Percentiles rank a stretch among this genome's conserved stretches.
These are phyloP conservation scores for Unio delphinus DNA, from an alignment of 2,888 invertebrate genomes.

Conservation along the genomic window DNA sequence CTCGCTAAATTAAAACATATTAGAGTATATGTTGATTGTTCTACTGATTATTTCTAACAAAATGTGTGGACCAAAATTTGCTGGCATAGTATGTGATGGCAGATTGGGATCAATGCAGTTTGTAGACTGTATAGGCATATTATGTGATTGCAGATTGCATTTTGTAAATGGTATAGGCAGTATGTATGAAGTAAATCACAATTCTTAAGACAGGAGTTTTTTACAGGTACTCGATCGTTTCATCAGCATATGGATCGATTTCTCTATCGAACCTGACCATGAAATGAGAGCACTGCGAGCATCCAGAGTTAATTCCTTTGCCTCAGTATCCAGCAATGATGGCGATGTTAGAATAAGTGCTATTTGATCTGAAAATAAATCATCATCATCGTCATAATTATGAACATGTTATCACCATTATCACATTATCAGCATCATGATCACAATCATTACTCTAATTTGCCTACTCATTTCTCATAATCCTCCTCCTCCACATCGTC, in stretches of 20 bases:
- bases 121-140: too few relatives aligned
- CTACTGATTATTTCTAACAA: too few relatives aligned
- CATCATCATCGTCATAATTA: too few relatives aligned
- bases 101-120: too few relatives aligned
- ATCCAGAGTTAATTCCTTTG: slow-evolving; percentile 6
- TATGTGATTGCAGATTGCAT: too few relatives aligned
- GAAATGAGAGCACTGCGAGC: slow-evolving; percentile 9
- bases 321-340: neutral
- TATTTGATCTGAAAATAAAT: slow-evolving; percentile 13
- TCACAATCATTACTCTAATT: neutral
- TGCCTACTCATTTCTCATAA: neutral
- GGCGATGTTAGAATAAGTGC: slow-evolving; percentile 16
- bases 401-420: neutral
- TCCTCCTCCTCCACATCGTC: neutral
- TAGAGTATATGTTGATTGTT: too few relatives aligned
- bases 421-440: neutral
- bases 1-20: too few relatives aligned
- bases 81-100: too few relatives aligned
- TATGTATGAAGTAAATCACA: too few relatives aligned
- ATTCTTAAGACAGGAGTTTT: too few relatives aligned
- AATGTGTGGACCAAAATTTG: too few relatives aligned
- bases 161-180: too few relatives aligned
- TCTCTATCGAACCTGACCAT: neutral
- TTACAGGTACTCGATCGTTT: neutral
- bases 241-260: neutral